Conservation (phyloP, 2,113 vertebrate species). For the Dasyprocta punctata region DNA sequence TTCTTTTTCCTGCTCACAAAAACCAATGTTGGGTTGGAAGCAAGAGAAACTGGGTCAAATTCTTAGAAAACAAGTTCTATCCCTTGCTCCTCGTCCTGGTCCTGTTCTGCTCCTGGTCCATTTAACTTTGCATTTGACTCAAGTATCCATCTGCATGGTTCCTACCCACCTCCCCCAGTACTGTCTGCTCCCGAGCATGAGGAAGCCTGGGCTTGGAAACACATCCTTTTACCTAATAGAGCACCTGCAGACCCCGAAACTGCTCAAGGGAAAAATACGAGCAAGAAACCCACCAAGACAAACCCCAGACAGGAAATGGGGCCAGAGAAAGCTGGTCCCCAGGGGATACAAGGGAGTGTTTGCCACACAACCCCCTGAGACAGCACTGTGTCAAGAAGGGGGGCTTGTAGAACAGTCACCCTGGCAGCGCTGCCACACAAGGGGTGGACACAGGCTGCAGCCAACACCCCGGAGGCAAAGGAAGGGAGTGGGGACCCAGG, state of each 20-base stretch:
- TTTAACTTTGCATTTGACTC: not conserved
- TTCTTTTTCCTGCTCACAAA: conserved; percentile 48
- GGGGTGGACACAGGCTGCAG: not conserved
- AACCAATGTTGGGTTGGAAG: conserved; percentile 56
- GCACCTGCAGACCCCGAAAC: not conserved
- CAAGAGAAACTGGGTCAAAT: conserved; percentile 56
- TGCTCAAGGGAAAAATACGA: not conserved
- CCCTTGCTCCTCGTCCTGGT: not conserved
- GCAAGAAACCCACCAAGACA: not conserved
- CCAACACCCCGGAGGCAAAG: not conserved
- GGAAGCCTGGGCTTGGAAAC: rapidly evolving
- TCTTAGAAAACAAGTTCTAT: not conserved
- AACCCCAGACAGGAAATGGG: not conserved
- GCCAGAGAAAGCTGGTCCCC: not conserved
- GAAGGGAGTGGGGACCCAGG: not conserved
- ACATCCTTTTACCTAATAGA: not conserved
- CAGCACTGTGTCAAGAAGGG: rapidly evolving
- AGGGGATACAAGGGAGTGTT: rapidly evolving
- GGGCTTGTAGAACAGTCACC: not conserved
- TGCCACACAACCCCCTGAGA: not conserved
- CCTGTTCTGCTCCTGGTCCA: not conserved
- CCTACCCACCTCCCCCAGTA: not conserved
- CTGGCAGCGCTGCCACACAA: not conserved
- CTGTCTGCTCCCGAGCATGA: not conserved
- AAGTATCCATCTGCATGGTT: not conserved